Conservation (phyloP, 2,797 vertebrate species). For the Pangasius djambal region DNA sequence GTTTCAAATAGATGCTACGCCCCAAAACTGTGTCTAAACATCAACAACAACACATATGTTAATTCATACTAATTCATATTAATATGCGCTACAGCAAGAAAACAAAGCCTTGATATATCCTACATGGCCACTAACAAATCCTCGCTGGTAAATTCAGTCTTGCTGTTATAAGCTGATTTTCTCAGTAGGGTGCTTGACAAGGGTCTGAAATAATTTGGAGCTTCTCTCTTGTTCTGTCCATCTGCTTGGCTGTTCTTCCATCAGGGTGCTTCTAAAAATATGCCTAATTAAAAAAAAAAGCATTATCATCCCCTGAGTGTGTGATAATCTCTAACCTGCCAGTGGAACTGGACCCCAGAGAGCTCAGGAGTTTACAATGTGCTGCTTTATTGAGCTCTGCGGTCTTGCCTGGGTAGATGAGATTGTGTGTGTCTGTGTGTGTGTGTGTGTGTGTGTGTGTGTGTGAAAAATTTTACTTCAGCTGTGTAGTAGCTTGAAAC, state of each 20-base stretch:
- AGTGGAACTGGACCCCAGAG: slow-evolving; percentile 26
- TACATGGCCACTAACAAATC: not conserved
- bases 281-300: slow-evolving; percentile 49
- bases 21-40: not conserved
- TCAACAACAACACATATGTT: not conserved
- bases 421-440: slow-evolving; percentile 36
- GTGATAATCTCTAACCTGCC: slow-evolving; percentile 38
- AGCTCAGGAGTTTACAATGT: slow-evolving; percentile 36
- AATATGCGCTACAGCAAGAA: not conserved
- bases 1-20: not conserved
- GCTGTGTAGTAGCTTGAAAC: slow-evolving; percentile 14
- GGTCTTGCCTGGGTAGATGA: slow-evolving; percentile 1
- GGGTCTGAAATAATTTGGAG: slow-evolving; percentile 35
- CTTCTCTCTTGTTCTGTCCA: slow-evolving; percentile 38
- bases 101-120: not conserved
- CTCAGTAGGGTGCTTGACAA: slow-evolving; percentile 12
- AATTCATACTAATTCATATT: not conserved
- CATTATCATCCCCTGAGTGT: slow-evolving; percentile 26
- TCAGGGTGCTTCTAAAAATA: slow-evolving; percentile 48
- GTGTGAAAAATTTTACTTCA: slow-evolving; percentile 11
- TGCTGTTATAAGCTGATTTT: slow-evolving; percentile 23
- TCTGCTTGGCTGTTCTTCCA: slow-evolving; percentile 46
- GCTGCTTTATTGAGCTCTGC: slow-evolving; percentile 23
- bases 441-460: slow-evolving; percentile 18
- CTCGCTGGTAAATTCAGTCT: not conserved